Evolutionary conservation across 2,888 invertebrate species (phyloP).

Genomic region (Drosophila emarginata): DNA sequence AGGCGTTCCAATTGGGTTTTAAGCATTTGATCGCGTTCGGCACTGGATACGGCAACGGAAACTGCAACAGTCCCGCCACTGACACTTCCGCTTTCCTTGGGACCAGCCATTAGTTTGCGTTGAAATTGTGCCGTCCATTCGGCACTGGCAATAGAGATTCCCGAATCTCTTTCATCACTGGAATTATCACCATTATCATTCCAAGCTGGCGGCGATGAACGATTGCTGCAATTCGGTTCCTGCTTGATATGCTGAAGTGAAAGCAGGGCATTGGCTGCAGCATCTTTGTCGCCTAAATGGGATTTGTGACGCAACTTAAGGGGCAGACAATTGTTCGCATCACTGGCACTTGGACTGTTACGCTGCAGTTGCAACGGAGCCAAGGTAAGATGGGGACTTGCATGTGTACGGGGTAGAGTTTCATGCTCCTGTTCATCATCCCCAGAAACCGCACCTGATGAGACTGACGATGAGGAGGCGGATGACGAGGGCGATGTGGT

Average conservation of each 20-base stretch:
- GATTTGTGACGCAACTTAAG: conserved; percentile 96
- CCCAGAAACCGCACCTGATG: conserved; percentile 84
- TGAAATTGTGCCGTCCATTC: conserved; percentile 81
- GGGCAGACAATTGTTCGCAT: conserved; percentile 91
- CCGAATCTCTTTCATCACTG: conserved; percentile 94
- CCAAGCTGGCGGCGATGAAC: conserved; percentile 90
- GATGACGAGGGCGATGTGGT: conserved; percentile 84
- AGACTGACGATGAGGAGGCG: conserved; percentile 86
- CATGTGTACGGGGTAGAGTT: conserved; percentile 61
- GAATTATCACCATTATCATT: conserved; percentile 91
- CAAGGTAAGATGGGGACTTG: conserved; percentile 23
- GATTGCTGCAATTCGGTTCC: conserved; percentile 89
- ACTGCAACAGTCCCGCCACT: background rate
- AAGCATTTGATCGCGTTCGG: conserved; percentile 87
- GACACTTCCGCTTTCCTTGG: conserved; percentile 37
- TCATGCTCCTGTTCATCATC: conserved; percentile 83
- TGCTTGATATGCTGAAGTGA: conserved; percentile 93
- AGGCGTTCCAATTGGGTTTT: conserved; percentile 93
- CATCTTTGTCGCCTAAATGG: conserved; percentile 94
- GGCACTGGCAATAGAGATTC: conserved; percentile 88
- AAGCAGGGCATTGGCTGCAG: conserved; percentile 91
- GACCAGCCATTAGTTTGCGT: conserved; percentile 68
- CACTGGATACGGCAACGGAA: conserved; percentile 43
- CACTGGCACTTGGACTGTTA: conserved; percentile 80
- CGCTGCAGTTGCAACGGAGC: conserved; percentile 38